These are phyloP conservation scores for Glossosoma conforme DNA, from an alignment of 1,140 invertebrate genomes.

Conservation along the genomic window DNA sequence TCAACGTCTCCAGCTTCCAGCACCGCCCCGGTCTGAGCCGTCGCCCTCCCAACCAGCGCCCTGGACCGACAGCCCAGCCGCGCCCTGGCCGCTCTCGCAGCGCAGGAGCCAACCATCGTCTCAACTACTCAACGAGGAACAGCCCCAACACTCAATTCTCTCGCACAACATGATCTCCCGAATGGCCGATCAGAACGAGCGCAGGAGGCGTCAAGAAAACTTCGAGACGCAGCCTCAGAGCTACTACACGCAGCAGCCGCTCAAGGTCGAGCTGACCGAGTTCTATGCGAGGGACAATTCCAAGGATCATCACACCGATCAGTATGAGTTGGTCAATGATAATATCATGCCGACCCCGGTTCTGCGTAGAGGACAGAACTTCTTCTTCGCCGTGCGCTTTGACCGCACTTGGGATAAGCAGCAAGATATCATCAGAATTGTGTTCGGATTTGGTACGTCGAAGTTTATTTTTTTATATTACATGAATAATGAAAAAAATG, in stretches of 20 bases:
- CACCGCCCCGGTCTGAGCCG: slow-evolving; percentile 47
- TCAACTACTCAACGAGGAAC: slow-evolving; percentile 45
- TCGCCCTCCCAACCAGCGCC: slow-evolving; percentile 44
- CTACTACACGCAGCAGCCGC: slow-evolving; percentile 49
- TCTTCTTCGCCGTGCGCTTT: slow-evolving; percentile 58
- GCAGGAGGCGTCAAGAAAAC: slow-evolving; percentile 46
- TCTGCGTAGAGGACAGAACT: slow-evolving; percentile 57
- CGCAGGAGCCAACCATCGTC: slow-evolving; percentile 40
- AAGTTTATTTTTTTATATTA: neutral
- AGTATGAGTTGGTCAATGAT: slow-evolving; percentile 58
- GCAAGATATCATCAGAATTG: slow-evolving; percentile 46
- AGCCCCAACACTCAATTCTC: slow-evolving; percentile 46
- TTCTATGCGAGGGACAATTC: slow-evolving; percentile 62
- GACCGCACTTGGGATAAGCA: slow-evolving; percentile 49
- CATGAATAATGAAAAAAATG: slow-evolving; percentile 1
- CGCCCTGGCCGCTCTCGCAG: slow-evolving; percentile 46
- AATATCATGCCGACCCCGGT: slow-evolving; percentile 50
- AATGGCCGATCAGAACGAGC: slow-evolving; percentile 48
- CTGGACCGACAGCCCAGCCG: slow-evolving; percentile 46
- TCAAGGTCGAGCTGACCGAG: slow-evolving; percentile 57
- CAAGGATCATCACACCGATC: slow-evolving; percentile 59
- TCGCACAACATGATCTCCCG: slow-evolving; percentile 48
- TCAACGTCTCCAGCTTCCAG: slow-evolving; percentile 48
- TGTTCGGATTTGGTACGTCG: slow-evolving; percentile 47
- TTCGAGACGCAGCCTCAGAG: slow-evolving; percentile 47